Conservation (phyloP, 2,797 vertebrate genomes). For the Morelia viridis region DNA sequence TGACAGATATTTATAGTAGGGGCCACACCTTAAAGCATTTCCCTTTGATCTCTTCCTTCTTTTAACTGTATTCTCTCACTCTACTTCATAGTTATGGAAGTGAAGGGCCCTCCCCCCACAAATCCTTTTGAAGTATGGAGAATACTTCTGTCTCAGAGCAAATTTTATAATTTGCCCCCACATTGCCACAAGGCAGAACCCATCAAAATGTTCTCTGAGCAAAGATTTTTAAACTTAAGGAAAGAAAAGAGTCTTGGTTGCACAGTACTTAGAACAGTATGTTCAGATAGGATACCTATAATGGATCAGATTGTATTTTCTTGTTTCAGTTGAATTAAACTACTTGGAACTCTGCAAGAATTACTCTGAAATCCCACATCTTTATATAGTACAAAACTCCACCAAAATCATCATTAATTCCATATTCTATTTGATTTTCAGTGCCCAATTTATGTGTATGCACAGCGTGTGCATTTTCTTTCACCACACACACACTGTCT, state of each 20-base stretch:
- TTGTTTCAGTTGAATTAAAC: background rate
- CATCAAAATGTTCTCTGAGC: background rate
- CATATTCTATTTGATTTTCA: slow-evolving; percentile 16
- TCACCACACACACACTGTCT: background rate
- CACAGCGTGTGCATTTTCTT: background rate
- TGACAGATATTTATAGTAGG: slow-evolving; percentile 8
- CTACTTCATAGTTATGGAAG: background rate
- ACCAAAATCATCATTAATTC: background rate
- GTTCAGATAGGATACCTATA: background rate
- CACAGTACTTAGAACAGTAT: background rate
- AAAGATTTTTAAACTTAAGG: background rate
- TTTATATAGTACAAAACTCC: slow-evolving; percentile 2
- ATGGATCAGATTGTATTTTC: background rate
- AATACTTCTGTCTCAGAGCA: slow-evolving; percentile 20
- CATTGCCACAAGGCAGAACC: background rate
- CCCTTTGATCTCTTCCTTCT: background rate
- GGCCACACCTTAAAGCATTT: background rate
- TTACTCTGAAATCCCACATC: background rate
- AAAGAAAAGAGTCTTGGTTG: background rate
- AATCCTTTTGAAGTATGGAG: background rate
- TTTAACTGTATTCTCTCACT: slow-evolving; percentile 19
- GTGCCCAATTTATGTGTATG: background rate
- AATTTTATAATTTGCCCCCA: slow-evolving; percentile 17
- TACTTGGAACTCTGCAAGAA: background rate
- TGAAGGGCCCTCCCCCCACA: background rate